These are phyloP conservation scores for Augochlora pura DNA, from an alignment of 1,140 invertebrate genomes.

Conservation along the genomic window DNA sequence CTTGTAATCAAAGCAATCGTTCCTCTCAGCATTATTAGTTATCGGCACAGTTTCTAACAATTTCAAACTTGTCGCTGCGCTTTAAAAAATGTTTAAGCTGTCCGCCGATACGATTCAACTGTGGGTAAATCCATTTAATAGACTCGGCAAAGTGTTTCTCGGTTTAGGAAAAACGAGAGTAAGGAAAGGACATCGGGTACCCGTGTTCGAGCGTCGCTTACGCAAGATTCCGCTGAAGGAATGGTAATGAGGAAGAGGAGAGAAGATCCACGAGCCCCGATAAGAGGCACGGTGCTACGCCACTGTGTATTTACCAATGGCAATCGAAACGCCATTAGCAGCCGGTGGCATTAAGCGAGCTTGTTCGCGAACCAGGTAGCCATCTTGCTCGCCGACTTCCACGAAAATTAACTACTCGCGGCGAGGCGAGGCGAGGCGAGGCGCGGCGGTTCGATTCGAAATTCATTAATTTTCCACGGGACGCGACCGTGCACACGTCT, in stretches of 20 bases:
- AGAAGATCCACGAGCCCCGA: not conserved
- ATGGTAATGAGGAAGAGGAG: not conserved
- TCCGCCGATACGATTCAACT: too few relatives aligned
- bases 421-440: not conserved
- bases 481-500: constrained; percentile 33
- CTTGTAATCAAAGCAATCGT: too few relatives aligned
- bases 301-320: constrained; percentile 25
- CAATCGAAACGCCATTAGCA: constrained; percentile 65
- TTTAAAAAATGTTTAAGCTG: too few relatives aligned
- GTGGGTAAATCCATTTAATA: too few relatives aligned
- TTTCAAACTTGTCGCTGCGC: too few relatives aligned
- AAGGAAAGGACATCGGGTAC: too few relatives aligned
- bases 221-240: not conserved
- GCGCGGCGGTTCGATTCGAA: constrained; percentile 57
- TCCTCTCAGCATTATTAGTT: too few relatives aligned
- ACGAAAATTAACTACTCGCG: constrained; percentile 60
- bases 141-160: too few relatives aligned
- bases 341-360: constrained; percentile 61
- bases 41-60: too few relatives aligned
- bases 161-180: too few relatives aligned
- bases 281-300: constrained; percentile 33
- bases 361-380: constrained; percentile 57
- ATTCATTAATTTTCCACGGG: constrained; percentile 58
- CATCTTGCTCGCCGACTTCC: constrained; percentile 53
- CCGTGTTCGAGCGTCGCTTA: too few relatives aligned